These are phyloP conservation scores for Noctuana brunneofusca DNA, from an alignment of 2,888 invertebrate species.

Conservation along the genomic window DNA sequence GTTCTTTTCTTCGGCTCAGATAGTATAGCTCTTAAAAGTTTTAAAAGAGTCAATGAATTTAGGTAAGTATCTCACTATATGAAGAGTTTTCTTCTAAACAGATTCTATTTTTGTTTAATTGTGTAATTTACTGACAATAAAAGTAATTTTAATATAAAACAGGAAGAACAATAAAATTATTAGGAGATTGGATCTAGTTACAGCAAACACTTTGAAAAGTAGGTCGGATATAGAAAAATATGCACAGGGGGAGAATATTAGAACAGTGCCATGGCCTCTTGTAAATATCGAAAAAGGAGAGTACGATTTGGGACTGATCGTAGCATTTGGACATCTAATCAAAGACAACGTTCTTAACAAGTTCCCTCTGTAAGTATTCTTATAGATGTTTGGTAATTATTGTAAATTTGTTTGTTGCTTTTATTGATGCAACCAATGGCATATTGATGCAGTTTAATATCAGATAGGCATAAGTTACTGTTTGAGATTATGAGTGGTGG, in stretches of 20 bases:
- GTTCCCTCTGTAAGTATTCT: conserved; percentile 89
- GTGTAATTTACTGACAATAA: not conserved
- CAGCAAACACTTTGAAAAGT: conserved; percentile 82
- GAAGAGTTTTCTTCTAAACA: not conserved
- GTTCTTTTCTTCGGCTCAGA: conserved; percentile 93
- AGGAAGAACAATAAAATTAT: conserved; percentile 81
- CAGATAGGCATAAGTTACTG: too few relatives aligned
- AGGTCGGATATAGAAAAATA: conserved; percentile 86
- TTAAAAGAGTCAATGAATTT: conserved; percentile 85
- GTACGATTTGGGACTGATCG: conserved; percentile 94
- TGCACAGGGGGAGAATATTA: conserved; percentile 84
- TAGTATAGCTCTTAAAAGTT: conserved; percentile 89
- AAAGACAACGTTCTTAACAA: conserved; percentile 88
- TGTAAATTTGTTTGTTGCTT: not conserved
- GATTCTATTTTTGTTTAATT: not conserved
- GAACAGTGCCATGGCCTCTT: conserved; percentile 86
- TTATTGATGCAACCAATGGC: not conserved
- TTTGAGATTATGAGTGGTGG: too few relatives aligned
- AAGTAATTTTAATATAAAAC: conserved; percentile 43
- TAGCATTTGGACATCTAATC: conserved; percentile 96
- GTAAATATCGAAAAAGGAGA: conserved; percentile 60
- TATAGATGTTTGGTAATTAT: not conserved
- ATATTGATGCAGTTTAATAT: not conserved
- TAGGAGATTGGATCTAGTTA: conserved; percentile 86
- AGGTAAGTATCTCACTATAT: conserved; percentile 76